Evolutionary conservation across 2,113 vertebrate genomes (phyloP).

Genomic region (Gnathonemus echidnorhynchus): DNA sequence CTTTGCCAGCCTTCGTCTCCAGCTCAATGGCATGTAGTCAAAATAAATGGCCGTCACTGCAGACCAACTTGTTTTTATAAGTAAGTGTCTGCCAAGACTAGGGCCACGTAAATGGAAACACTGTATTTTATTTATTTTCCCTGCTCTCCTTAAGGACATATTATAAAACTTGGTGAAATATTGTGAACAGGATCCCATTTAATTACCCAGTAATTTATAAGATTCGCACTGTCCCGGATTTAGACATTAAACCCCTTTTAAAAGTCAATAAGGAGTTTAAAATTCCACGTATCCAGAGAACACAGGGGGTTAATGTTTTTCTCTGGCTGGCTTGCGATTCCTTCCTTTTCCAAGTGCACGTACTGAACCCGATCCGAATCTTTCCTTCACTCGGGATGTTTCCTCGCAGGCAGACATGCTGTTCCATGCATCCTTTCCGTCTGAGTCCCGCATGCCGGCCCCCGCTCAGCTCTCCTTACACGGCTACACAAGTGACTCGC

Average conservation of each 20-base stretch:
- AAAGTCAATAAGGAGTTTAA: neutral
- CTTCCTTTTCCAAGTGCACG: neutral
- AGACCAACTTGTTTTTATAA: constrained; percentile 9
- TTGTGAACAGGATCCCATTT: neutral
- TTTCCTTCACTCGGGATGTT: neutral
- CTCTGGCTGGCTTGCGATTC: neutral
- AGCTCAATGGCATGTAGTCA: neutral
- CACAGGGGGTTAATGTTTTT: neutral
- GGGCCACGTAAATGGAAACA: constrained; percentile 19
- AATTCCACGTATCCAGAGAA: neutral
- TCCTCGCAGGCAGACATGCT: neutral
- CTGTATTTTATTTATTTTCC: neutral
- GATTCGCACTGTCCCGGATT: neutral
- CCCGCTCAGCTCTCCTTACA: constrained; percentile 2
- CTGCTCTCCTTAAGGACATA: neutral
- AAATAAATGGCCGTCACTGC: constrained; percentile 26
- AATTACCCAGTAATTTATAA: neutral
- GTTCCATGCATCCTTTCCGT: neutral
- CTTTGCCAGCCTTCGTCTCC: constrained; percentile 15
- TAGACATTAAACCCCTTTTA: neutral
- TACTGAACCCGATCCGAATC: neutral
- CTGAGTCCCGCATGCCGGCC: neutral
- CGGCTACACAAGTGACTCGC: neutral
- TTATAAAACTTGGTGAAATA: neutral
- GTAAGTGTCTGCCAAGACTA: neutral